Evolutionary conservation across 64 coral and sea anemone genomes (phyloP).

Genomic region (Hydrozoanthus tunicans): DNA sequence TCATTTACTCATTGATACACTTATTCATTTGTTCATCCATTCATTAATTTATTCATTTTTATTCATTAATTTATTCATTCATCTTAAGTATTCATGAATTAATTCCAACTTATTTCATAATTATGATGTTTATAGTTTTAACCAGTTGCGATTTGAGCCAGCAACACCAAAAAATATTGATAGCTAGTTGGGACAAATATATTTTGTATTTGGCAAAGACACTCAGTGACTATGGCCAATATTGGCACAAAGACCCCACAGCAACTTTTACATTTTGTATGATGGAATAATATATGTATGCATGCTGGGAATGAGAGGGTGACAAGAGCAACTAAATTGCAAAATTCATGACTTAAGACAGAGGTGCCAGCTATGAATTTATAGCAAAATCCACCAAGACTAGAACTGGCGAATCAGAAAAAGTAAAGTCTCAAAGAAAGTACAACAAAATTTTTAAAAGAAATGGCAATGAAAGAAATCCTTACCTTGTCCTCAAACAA

Average conservation of each 20-base stretch:
- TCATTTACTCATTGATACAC: no score
- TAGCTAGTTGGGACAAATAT: no score
- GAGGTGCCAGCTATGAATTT: constrained; percentile 13
- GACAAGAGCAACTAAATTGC: constrained; percentile 3
- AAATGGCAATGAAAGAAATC: background rate
- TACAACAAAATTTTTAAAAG: constrained; percentile 65
- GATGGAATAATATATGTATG: constrained; percentile 54
- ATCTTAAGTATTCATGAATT: no score
- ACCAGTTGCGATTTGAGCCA: no score
- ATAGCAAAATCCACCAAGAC: constrained; percentile 44
- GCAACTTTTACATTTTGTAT: constrained; percentile 40
- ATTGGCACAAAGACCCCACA: background rate
- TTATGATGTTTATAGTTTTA: no score
- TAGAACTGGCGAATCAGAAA: background rate
- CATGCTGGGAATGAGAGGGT: constrained; percentile 60
- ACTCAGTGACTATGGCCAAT: background rate
- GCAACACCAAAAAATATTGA: no score
- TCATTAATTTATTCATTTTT: no score
- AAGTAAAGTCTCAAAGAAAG: constrained; percentile 32
- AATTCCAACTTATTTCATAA: no score
- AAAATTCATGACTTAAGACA: background rate
- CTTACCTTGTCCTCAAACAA: background rate
- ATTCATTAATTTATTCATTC: no score
- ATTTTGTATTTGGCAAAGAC: no score
- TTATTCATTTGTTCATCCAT: no score